phyloP scores from a whole-genome alignment of 2,888 invertebrate species.

The Allacma fusca region DNA sequence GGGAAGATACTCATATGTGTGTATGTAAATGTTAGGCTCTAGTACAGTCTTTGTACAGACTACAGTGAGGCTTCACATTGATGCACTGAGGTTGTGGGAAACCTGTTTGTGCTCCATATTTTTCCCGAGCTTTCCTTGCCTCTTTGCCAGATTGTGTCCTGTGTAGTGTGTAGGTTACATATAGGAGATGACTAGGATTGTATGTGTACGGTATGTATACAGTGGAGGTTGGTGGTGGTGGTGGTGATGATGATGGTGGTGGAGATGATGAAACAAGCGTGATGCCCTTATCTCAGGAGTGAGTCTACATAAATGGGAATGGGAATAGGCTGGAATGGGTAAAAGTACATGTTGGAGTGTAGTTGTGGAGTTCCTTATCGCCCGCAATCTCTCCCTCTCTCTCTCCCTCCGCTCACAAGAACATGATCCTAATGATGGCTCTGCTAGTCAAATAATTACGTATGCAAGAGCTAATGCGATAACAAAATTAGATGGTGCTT shows the following conservation, averaged over 20 bases:
- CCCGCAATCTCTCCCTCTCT: constrained; percentile 20
- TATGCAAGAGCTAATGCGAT: constrained; percentile 48
- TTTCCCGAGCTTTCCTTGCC: background rate
- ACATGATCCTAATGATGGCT: constrained; percentile 47
- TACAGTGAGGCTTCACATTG: background rate
- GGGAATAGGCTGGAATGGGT: constrained; percentile 25
- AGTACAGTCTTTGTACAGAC: no score
- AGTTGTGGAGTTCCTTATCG: constrained; percentile 14
- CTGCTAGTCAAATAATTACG: constrained; percentile 49
- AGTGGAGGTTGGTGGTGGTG: no score
- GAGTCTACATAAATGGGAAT: constrained; percentile 31
- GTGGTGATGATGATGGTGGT: no score
- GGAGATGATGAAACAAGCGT: no score
- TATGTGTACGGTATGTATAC: no score
- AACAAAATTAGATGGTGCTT: constrained; percentile 53
- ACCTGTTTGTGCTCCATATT: constrained; percentile 4
- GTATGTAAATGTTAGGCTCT: no score
- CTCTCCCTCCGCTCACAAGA: background rate
- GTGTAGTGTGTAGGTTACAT: background rate
- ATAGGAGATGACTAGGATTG: background rate
- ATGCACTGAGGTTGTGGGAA: background rate
- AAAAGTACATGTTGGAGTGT: constrained; percentile 32
- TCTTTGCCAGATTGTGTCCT: background rate
- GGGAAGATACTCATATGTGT: no score
- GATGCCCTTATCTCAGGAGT: background rate